Evolutionary conservation across 1,140 invertebrate genomes (phyloP).

Genomic region (Eupristina koningsbergeri): DNA sequence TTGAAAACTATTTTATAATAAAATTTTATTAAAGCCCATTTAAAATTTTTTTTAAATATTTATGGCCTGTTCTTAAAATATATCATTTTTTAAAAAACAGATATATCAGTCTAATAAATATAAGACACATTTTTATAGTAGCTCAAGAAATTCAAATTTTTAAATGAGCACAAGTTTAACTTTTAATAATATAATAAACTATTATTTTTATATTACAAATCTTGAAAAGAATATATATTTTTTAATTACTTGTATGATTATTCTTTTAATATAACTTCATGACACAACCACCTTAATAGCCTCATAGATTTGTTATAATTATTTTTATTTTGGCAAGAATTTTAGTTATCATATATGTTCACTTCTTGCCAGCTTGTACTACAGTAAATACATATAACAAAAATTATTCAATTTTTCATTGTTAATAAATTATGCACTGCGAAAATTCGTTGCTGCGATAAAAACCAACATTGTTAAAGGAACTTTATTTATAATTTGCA

Average conservation of each 20-base stretch:
- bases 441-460: constrained; percentile 45
- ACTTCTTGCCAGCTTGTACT: not conserved
- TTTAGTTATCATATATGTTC: constrained; percentile 4
- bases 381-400: not conserved
- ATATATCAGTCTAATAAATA: not conserved
- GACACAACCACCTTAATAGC: constrained; percentile 7
- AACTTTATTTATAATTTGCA: constrained; percentile 47
- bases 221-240: not conserved
- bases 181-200: not conserved
- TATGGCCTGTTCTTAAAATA: not conserved
- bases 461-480: constrained; percentile 47
- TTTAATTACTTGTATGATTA: not conserved
- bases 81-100: not conserved
- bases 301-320: constrained; percentile 26
- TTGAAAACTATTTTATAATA: not conserved
- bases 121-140: not conserved
- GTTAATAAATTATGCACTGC: constrained; percentile 17
- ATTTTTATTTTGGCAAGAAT: constrained; percentile 34
- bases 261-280: not conserved
- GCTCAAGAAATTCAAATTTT: not conserved
- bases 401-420: constrained; percentile 10
- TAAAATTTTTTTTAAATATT: not conserved
- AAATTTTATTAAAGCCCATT: not conserved
- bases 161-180: not conserved
- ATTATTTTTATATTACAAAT: not conserved